Percentiles rank a stretch among this genome's conserved stretches.
These are phyloP conservation scores for Amphilophus citrinellus DNA, from an alignment of 2,113 vertebrate species.

Conservation along the genomic window DNA sequence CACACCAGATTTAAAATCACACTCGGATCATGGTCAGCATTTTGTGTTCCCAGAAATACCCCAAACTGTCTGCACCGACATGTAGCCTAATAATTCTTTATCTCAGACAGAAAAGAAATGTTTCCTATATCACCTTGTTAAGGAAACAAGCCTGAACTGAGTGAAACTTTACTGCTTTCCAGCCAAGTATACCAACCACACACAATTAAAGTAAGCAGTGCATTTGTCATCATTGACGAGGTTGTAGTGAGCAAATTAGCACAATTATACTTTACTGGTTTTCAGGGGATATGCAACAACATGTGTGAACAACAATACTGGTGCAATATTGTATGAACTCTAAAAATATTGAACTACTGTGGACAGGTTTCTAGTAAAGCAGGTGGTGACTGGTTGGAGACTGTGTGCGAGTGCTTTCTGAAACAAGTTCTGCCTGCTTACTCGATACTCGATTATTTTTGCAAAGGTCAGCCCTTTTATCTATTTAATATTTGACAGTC, in stretches of 20 bases:
- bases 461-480: background rate
- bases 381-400: background rate
- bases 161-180: background rate
- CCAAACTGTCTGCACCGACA: accelerated
- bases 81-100: background rate
- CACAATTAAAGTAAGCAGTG: background rate
- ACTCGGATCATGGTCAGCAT: no score
- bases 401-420: background rate
- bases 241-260: background rate
- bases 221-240: background rate
- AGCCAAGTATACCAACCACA: background rate
- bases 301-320: background rate
- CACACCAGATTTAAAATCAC: background rate
- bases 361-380: background rate
- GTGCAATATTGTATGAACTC: background rate
- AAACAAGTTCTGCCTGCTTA: no score
- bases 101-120: background rate
- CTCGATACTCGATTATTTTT: background rate
- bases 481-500: background rate
- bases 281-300: background rate
- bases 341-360: background rate
- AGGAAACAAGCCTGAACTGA: background rate
- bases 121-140: background rate
- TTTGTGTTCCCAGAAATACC: background rate
- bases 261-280: accelerated